Conservation (phyloP, 2,888 invertebrate genomes). For the Morpho helenor region DNA sequence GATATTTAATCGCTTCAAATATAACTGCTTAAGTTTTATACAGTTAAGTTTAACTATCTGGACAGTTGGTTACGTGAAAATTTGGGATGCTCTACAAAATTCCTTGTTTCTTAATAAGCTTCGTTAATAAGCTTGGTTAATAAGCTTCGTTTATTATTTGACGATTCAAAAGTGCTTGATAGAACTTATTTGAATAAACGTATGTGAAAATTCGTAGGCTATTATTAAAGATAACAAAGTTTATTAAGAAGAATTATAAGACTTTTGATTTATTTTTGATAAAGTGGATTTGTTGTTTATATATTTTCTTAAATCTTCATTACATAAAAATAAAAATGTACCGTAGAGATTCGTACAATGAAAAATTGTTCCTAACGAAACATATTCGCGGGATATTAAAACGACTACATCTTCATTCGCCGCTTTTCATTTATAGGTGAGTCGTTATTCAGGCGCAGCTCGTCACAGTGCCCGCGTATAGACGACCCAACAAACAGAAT, state of each 20-base stretch:
- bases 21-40: background rate
- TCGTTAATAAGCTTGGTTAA: too few species aligned
- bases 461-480: constrained; percentile 15
- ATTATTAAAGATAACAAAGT: too few species aligned
- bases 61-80: too few species aligned
- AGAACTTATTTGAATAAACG: background rate
- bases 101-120: too few species aligned
- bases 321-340: background rate
- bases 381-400: background rate
- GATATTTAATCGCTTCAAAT: too few species aligned
- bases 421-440: constrained; percentile 8
- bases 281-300: background rate
- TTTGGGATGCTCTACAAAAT: too few species aligned
- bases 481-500: constrained; percentile 17
- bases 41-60: background rate
- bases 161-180: too few species aligned
- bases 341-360: background rate
- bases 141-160: too few species aligned
- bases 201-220: background rate
- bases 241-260: too few species aligned
- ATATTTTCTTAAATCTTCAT: too few species aligned
- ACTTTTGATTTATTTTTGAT: background rate
- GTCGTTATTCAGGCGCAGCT: constrained; percentile 9
- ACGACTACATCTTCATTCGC: constrained; percentile 1
- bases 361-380: background rate